These are phyloP conservation scores for Betta splendens DNA, from an alignment of 2,797 vertebrate species.

Conservation along the genomic window DNA sequence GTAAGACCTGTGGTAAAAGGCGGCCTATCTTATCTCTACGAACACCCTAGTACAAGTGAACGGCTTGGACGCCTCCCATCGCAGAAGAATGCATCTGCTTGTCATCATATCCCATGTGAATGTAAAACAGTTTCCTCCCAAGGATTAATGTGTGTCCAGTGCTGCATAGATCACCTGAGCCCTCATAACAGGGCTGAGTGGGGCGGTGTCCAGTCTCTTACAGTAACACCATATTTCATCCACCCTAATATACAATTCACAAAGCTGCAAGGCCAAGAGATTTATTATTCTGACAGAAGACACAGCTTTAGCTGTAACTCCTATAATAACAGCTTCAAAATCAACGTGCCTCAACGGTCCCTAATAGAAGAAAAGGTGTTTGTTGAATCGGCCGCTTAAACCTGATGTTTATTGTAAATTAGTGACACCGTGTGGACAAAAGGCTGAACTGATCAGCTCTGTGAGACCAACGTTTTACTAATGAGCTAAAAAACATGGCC, in stretches of 20 bases:
- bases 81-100: constrained; percentile 44
- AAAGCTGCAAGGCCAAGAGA: not conserved
- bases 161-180: constrained; percentile 27
- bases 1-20: not conserved
- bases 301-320: not conserved
- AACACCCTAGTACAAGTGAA: constrained; percentile 34
- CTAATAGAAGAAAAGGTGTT: not conserved
- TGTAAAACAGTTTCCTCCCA: not conserved
- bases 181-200: not conserved
- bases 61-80: constrained; percentile 36
- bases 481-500: too few relatives aligned
- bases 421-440: constrained; percentile 57
- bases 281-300: not conserved
- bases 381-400: not conserved
- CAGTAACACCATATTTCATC: too few relatives aligned
- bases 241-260: too few relatives aligned
- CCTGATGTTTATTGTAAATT: not conserved
- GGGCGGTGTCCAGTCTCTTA: too few relatives aligned
- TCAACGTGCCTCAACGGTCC: too few relatives aligned
- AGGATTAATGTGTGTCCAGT: not conserved
- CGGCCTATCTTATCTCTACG: constrained; percentile 59
- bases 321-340: too few relatives aligned
- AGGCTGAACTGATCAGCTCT: constrained; percentile 15
- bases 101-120: constrained; percentile 31
- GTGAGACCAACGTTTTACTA: not conserved